Conservation (phyloP, 2,113 vertebrate genomes). For the Gopherus evgoodei region DNA sequence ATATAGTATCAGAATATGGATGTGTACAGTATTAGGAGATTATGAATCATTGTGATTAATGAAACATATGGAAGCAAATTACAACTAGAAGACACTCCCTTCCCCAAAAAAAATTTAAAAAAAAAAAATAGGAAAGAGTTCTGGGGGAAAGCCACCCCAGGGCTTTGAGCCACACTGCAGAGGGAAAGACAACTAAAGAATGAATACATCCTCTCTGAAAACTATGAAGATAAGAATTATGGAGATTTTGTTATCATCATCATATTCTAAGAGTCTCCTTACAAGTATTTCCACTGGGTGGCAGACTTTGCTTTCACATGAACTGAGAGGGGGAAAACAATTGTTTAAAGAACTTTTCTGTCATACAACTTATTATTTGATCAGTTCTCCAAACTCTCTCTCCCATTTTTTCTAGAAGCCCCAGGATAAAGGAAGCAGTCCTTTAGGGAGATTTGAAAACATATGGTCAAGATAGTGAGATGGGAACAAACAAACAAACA, state of each 20-base stretch:
- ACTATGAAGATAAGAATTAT: neutral
- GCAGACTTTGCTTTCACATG: conserved; percentile 30
- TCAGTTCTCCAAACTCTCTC: neutral
- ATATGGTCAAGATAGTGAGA: neutral
- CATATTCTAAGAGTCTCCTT: neutral
- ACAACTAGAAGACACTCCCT: neutral
- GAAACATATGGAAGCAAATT: neutral
- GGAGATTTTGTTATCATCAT: neutral
- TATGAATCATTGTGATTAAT: neutral
- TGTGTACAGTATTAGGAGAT: neutral
- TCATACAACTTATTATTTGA: neutral
- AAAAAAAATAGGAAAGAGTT: neutral
- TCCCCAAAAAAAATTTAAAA: neutral
- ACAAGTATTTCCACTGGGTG: conserved; percentile 50
- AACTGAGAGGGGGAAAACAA: neutral
- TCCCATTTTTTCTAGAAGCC: neutral
- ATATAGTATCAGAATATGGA: neutral
- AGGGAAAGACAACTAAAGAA: neutral
- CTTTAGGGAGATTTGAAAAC: neutral
- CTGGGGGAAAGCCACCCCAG: neutral
- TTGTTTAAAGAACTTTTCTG: neutral
- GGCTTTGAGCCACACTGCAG: neutral
- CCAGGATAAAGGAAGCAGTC: neutral
- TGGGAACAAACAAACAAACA: neutral
- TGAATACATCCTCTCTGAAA: neutral